phyloP scores from a whole-genome alignment of 2,797 vertebrate species.

The Yasuhikotakia modesta region DNA sequence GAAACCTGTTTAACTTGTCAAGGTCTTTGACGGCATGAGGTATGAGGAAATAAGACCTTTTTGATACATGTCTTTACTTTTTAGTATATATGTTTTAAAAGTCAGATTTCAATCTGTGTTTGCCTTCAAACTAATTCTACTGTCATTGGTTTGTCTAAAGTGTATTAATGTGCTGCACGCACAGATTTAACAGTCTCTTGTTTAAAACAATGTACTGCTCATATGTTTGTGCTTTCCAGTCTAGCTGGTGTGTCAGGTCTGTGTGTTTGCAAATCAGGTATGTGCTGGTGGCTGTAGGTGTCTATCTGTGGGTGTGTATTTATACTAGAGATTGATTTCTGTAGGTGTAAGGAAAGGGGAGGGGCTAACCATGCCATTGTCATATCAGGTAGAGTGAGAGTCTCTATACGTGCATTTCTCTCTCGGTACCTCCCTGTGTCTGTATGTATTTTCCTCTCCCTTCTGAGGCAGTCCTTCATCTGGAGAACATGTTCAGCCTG shows the following conservation, averaged over 20 bases:
- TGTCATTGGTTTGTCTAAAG: background rate
- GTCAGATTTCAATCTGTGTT: background rate
- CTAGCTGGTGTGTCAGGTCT: slow-evolving; percentile 32
- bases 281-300: slow-evolving; percentile 19
- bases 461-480: slow-evolving; percentile 26
- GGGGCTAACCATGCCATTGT: slow-evolving; percentile 48
- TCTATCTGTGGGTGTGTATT: slow-evolving; percentile 36
- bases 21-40: slow-evolving; percentile 3
- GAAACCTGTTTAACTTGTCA: slow-evolving; percentile 51
- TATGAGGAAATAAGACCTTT: background rate
- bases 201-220: background rate
- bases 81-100: background rate
- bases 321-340: slow-evolving; percentile 50
- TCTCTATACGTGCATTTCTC: slow-evolving; percentile 9
- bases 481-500: slow-evolving; percentile 79
- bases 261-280: slow-evolving; percentile 28
- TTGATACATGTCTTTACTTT: background rate
- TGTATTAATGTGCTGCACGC: background rate
- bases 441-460: background rate
- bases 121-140: background rate
- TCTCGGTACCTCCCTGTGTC: slow-evolving; percentile 1
- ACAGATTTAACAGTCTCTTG: background rate
- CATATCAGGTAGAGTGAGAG: slow-evolving; percentile 23
- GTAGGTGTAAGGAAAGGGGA: slow-evolving; percentile 46
- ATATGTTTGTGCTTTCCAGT: background rate